Evolutionary conservation across 1,140 invertebrate genomes (phyloP), one percentile per base, ranked within the genome.

Genomic region (Drosophila kanapiae): DNA sequence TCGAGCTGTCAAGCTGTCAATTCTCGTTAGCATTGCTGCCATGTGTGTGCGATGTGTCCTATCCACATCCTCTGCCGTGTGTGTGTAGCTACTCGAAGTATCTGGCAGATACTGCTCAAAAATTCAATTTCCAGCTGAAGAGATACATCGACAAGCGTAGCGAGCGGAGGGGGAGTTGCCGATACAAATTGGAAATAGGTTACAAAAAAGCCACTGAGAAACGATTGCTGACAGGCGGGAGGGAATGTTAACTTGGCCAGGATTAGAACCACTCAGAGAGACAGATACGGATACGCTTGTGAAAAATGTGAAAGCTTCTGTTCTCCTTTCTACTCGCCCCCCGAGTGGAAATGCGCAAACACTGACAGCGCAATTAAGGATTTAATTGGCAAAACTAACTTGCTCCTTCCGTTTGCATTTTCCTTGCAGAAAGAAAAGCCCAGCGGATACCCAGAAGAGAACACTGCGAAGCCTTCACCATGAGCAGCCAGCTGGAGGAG

Each of bases 1-100:
- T 90, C 85, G 84, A 85, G 78, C 85, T 90, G 85, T 90, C 85
- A 85, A 85, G 82, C 82, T 90, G 85, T 90, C 85, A 90, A 84
- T 90, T 90, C 85, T 79, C 62, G 78, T 90, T 90, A 90, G 81
- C 43, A 81, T 48, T 72, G 72, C 49, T 65, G 80, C 51, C 80
- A 82, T 67, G 51, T 80, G 42, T 35, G 42, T 65, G 53, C 42
- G 48, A 48, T 71, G 33, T 72, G 48, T 72, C 33, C 51, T 23
- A 48, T 72, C 38, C 37, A 29, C 53, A 23, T 61, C 23, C 53
- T 38, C 53, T 23, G 7, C 13, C 16, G 11, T 56, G 38, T 35
- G 13, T 65, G 40, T 60, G 49, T 29, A 18, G 60, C 51, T 67
- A 61, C 57, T 59, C 54, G 27, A 77, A 78, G 75, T 70, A 78